phyloP scores from a whole-genome alignment of 2,113 vertebrate species.

The Muscicapa adusta region DNA sequence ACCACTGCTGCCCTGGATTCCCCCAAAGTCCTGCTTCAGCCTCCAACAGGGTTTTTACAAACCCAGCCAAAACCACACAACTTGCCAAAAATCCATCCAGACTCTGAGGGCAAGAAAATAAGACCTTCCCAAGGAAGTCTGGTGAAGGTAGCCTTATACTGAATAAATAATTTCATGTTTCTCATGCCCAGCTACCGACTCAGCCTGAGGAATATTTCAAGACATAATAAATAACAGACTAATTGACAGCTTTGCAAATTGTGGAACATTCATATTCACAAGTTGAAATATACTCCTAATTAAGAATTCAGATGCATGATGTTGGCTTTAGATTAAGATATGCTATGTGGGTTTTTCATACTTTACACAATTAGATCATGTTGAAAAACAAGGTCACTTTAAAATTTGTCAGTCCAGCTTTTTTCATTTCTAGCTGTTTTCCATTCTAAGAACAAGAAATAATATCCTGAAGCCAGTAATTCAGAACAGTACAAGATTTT shows the following conservation, averaged over 20 bases:
- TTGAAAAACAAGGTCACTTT: not conserved
- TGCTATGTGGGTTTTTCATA: not conserved
- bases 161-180: slow-evolving; percentile 1
- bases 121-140: not conserved
- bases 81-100: not conserved
- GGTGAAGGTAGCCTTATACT: not conserved
- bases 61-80: not conserved
- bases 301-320: not conserved
- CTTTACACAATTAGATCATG: not conserved
- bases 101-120: not conserved
- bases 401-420: not conserved
- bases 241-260: slow-evolving; percentile 13
- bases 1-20: not conserved
- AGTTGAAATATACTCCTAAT: not conserved
- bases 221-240: slow-evolving; percentile 23
- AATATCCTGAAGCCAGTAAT: not conserved
- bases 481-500: not conserved
- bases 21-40: not conserved
- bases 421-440: not conserved
- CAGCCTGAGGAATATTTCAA: not conserved
- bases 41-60: not conserved
- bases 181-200: not conserved
- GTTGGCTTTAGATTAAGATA: not conserved
- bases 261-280: not conserved
- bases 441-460: not conserved